phyloP scores from a whole-genome alignment of 1,140 invertebrate genomes.

The Calephelis virginiensis region DNA sequence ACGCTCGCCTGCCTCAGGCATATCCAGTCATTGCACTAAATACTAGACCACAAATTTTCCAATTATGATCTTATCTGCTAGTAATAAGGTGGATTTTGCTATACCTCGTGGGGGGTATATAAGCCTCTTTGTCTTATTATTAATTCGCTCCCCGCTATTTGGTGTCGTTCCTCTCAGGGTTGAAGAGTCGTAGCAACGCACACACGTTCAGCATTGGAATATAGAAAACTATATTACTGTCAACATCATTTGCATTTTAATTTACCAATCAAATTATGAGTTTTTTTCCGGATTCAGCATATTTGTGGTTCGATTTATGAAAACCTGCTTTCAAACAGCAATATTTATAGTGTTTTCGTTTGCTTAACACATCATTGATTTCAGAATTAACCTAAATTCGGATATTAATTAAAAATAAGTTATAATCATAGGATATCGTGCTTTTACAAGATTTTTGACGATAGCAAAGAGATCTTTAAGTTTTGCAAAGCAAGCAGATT shows the following conservation, averaged over 20 bases:
- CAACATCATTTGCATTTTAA: conserved; percentile 35
- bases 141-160: conserved; percentile 70
- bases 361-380: too few species aligned
- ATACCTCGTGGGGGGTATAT: conserved; percentile 34
- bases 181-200: conserved; percentile 49
- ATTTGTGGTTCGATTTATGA: not conserved
- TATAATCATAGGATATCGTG: too few species aligned
- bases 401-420: too few species aligned
- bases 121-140: conserved; percentile 64
- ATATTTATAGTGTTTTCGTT: not conserved
- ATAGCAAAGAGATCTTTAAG: too few species aligned
- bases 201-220: conserved; percentile 41
- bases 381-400: too few species aligned
- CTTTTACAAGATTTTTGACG: too few species aligned
- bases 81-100: conserved; percentile 20
- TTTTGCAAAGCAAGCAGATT: too few species aligned
- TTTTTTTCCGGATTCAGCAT: conserved; percentile 18
- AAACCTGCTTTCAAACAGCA: not conserved
- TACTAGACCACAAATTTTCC: conserved; percentile 38
- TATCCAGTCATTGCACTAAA: conserved; percentile 48
- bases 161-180: conserved; percentile 68
- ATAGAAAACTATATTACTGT: conserved; percentile 42
- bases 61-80: conserved; percentile 59
- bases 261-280: conserved; percentile 24
- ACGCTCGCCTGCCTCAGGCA: conserved; percentile 55